Evolutionary conservation across 37 sponge, comb jelly and placozoan genomes (phyloP).

Genomic region (Cladorhizidae sp.): DNA sequence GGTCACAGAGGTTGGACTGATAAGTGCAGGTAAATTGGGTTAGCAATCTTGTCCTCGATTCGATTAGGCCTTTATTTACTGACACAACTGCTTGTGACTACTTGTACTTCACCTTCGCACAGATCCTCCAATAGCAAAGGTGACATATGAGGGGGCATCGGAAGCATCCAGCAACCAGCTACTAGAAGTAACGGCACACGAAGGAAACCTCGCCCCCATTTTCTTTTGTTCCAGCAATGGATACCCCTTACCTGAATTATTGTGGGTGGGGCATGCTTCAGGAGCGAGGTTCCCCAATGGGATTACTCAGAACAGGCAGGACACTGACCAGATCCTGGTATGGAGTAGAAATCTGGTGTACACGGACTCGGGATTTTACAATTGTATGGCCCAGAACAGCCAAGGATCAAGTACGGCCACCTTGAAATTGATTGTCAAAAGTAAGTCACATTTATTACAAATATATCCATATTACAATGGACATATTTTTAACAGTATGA

Average conservation of each 20-base stretch:
- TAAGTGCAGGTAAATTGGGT: no score
- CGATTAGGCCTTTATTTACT: no score
- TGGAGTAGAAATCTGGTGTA: slow-evolving; percentile 19
- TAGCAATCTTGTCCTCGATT: no score
- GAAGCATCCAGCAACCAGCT: background rate
- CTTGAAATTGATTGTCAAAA: slow-evolving; percentile 9
- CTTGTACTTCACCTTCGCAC: slow-evolving; percentile 16
- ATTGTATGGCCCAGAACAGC: slow-evolving; percentile 5
- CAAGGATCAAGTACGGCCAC: background rate
- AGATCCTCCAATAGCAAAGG: slow-evolving; percentile 8
- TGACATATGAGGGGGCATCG: background rate
- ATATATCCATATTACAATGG: no score
- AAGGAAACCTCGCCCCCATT: slow-evolving; percentile 1
- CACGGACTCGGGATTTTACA: slow-evolving; percentile 26
- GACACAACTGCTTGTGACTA: no score
- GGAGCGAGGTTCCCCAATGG: slow-evolving; percentile 6
- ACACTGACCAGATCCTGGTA: background rate
- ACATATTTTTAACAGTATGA: background rate
- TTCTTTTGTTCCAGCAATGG: slow-evolving; percentile 24
- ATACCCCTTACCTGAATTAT: slow-evolving; percentile 7
- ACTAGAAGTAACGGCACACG: background rate
- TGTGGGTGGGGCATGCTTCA: background rate
- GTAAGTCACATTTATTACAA: slow-evolving; percentile 21
- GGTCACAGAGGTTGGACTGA: no score
- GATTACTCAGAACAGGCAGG: background rate